These are phyloP conservation scores for Pterostichus niger DNA, from an alignment of 2,888 invertebrate species.

Conservation along the genomic window DNA sequence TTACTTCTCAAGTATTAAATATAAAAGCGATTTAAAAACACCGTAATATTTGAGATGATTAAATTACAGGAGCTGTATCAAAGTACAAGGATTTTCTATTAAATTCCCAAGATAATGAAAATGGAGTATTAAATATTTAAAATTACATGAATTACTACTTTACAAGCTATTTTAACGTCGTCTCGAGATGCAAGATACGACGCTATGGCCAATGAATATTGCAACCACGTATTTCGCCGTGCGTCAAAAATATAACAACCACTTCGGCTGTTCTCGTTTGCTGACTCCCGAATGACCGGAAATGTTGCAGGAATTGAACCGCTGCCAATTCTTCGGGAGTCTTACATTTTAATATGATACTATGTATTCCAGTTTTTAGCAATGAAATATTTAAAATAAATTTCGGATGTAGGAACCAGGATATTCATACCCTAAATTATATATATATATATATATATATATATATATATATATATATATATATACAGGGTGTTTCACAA, in stretches of 20 bases:
- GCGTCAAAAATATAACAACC: slow-evolving; percentile 59
- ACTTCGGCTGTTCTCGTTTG: slow-evolving; percentile 36
- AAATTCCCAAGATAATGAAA: slow-evolving; percentile 40
- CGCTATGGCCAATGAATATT: slow-evolving; percentile 53
- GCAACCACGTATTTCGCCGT: slow-evolving; percentile 51
- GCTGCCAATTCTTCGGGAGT: slow-evolving; percentile 29
- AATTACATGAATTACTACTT: slow-evolving; percentile 57
- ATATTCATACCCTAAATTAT: too few species aligned
- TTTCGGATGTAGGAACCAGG: too few species aligned
- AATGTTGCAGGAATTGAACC: slow-evolving; percentile 44
- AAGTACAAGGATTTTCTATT: slow-evolving; percentile 34
- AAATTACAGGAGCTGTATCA: slow-evolving; percentile 12
- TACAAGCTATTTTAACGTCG: slow-evolving; percentile 15
- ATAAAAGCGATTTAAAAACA: too few species aligned
- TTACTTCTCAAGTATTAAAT: too few species aligned
- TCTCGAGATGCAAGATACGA: neutral
- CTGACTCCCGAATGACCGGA: slow-evolving; percentile 55
- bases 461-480: too few species aligned
- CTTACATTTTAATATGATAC: slow-evolving; percentile 23
- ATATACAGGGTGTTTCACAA: too few species aligned
- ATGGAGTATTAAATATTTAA: slow-evolving; percentile 58
- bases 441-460: too few species aligned
- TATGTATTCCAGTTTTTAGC: neutral
- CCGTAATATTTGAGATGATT: neutral
- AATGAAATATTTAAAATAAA: too few species aligned